These are phyloP conservation scores for Squalus acanthias DNA, from an alignment of 2,797 vertebrate genomes.

Conservation along the genomic window DNA sequence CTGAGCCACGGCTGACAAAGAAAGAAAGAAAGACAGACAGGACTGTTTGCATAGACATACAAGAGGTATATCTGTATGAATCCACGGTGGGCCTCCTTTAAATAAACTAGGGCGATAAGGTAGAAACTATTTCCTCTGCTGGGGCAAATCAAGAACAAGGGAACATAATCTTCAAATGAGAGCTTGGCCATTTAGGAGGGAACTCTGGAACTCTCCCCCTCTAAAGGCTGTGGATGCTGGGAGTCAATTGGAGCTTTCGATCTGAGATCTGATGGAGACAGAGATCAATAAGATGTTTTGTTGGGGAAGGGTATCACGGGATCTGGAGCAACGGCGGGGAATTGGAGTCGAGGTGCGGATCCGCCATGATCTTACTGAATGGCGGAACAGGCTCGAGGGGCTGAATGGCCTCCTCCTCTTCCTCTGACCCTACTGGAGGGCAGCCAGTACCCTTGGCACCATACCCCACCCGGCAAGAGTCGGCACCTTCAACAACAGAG, in stretches of 20 bases:
- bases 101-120: not conserved
- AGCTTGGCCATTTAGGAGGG: not conserved
- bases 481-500: not conserved
- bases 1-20: no score
- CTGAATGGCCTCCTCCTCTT: no score
- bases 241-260: not conserved
- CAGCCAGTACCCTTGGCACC: no score
- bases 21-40: no score
- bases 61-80: no score
- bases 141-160: not conserved
- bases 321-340: not conserved
- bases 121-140: not conserved
- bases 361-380: not conserved
- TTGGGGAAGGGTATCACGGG: not conserved
- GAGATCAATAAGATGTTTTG: not conserved
- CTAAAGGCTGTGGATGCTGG: not conserved
- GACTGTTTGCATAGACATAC: no score
- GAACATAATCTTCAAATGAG: not conserved
- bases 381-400: not conserved
- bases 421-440: not conserved
- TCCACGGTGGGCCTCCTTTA: no score
- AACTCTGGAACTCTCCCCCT: not conserved
- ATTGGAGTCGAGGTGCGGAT: not conserved
- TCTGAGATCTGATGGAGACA: not conserved
- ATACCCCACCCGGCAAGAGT: not conserved